Percentiles rank a stretch among this genome's conserved stretches.
These are phyloP conservation scores for Hippocampus abdominalis DNA, from an alignment of 2,113 vertebrate species.

Conservation along the genomic window DNA sequence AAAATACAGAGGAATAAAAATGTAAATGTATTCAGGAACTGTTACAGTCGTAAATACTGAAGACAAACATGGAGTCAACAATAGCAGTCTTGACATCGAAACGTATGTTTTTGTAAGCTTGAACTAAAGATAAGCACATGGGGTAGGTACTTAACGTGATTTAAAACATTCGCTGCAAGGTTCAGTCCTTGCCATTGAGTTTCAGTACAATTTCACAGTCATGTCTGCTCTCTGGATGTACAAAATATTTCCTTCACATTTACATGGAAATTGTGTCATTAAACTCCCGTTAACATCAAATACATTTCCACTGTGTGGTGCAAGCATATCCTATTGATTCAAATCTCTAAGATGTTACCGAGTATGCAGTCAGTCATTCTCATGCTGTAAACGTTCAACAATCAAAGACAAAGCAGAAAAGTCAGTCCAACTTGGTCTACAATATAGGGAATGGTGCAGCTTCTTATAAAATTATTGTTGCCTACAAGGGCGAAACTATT, in stretches of 20 bases:
- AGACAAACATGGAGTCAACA: conserved; percentile 9
- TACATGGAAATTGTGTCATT: conserved; percentile 1
- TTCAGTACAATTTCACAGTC: conserved; percentile 33
- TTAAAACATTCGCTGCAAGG: conserved; percentile 14
- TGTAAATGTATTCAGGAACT: conserved; percentile 1
- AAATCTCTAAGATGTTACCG: conserved; percentile 10
- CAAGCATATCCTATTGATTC: conserved; percentile 43
- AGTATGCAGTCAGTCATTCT: conserved; percentile 23
- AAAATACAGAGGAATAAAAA: conserved; percentile 15
- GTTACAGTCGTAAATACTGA: conserved; percentile 24
- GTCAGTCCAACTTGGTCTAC: conserved; percentile 8
- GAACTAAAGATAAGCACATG: conserved; percentile 10
- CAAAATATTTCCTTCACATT: conserved; percentile 29
- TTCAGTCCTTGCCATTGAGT: conserved; percentile 7
- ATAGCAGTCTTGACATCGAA: neutral
- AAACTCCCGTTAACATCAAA: conserved; percentile 31
- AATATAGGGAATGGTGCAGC: neutral
- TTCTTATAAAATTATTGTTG: conserved; percentile 18
- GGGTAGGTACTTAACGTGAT: conserved; percentile 8
- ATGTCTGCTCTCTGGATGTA: conserved; percentile 18
- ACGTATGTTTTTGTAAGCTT: neutral
- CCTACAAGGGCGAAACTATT: conserved; percentile 20
- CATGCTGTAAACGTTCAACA: conserved; percentile 31
- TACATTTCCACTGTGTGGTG: conserved; percentile 42
- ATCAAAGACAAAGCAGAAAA: conserved; percentile 41